Conservation (phyloP, 2,113 vertebrate genomes). For the Ammospiza caudacuta region DNA sequence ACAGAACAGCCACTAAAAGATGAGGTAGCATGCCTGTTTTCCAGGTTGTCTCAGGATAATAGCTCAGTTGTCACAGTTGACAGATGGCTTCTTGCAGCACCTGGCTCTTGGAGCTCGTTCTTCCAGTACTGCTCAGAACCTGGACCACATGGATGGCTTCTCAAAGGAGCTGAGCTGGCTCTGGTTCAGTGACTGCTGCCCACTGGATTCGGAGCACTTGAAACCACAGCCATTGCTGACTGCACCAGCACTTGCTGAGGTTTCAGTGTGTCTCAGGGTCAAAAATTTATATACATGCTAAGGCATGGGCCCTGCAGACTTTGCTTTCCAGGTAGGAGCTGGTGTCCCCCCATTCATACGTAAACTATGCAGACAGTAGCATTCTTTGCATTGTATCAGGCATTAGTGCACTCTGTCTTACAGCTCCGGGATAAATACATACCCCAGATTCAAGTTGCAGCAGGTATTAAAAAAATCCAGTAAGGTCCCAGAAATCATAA, state of each 20-base stretch:
- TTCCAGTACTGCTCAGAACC: not conserved
- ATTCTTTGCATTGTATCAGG: slow-evolving; percentile 47
- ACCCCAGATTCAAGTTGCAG: slow-evolving; percentile 9
- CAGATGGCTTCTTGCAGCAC: fast-evolving
- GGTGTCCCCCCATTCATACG: not conserved
- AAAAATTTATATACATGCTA: not conserved
- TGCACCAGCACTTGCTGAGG: not conserved
- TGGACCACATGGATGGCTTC: not conserved
- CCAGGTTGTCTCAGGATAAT: not conserved
- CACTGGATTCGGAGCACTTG: not conserved
- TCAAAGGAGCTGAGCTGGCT: not conserved
- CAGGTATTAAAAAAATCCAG: slow-evolving; percentile 2
- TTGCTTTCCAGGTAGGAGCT: slow-evolving; percentile 34
- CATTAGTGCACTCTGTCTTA: not conserved
- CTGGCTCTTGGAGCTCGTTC: not conserved
- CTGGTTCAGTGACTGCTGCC: not conserved
- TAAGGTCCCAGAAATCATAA: not conserved
- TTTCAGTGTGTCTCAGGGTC: not conserved
- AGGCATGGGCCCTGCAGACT: not conserved
- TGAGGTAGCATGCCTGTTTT: not conserved
- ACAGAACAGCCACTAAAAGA: not conserved
- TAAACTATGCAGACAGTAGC: slow-evolving; percentile 44
- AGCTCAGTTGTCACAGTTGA: not conserved
- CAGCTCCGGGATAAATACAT: slow-evolving; percentile 10
- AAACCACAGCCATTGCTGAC: not conserved